phyloP scores from a whole-genome alignment of 2,888 invertebrate genomes.

The Sphaerophoria rueppellii region DNA sequence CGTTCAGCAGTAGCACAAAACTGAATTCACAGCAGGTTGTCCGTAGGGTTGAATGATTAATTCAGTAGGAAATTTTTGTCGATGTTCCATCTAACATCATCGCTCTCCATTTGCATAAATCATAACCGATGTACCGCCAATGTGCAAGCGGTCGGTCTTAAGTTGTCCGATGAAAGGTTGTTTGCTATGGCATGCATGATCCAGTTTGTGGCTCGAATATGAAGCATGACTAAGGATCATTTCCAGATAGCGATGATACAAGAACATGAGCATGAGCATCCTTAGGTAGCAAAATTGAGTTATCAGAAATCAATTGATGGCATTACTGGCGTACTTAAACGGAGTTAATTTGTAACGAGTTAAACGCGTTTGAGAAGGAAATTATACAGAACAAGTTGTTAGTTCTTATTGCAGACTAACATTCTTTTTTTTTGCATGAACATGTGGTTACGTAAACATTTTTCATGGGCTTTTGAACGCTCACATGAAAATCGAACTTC shows the following conservation, averaged over 20 bases:
- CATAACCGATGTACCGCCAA: too few relatives aligned
- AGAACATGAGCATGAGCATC: conserved; percentile 5
- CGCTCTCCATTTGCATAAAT: too few relatives aligned
- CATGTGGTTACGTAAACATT: too few relatives aligned
- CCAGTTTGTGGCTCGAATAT: conserved; percentile 16
- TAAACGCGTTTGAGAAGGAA: conserved; percentile 11
- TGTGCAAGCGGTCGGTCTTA: conserved; percentile 10
- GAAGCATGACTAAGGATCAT: too few relatives aligned
- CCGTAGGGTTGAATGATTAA: conserved; percentile 22
- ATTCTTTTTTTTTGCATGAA: too few relatives aligned
- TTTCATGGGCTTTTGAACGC: too few relatives aligned
- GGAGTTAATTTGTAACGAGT: conserved; percentile 23
- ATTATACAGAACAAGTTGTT: too few relatives aligned
- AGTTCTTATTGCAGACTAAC: too few relatives aligned
- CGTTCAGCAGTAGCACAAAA: too few relatives aligned
- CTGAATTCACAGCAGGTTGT: conserved; percentile 14
- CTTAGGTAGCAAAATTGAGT: conserved; percentile 2
- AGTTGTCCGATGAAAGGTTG: too few relatives aligned
- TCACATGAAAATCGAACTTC: too few relatives aligned
- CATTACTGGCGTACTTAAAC: conserved; percentile 17
- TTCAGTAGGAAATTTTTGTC: conserved; percentile 23
- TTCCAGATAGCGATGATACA: background rate
- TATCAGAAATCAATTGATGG: conserved; percentile 33
- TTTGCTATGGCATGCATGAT: background rate
- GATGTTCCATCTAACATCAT: conserved; percentile 11